Evolutionary conservation across 2,113 vertebrate species (phyloP), one percentile per base, ranked within the genome.

Genomic region (Apteryx owenii): DNA sequence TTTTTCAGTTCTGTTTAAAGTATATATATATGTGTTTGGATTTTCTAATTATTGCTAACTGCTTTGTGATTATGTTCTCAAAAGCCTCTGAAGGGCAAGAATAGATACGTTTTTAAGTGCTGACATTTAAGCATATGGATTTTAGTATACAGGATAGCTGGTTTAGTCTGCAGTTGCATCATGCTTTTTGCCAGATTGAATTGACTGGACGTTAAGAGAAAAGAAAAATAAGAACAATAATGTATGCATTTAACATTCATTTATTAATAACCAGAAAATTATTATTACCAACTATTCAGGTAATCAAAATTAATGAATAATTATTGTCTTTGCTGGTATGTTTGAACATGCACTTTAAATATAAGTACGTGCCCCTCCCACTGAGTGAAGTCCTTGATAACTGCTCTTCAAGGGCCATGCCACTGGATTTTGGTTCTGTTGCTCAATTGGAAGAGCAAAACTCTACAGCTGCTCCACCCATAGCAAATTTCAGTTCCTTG

Each of bases 401-500:
- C 53, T 92, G 29, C 15, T 82, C 44, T 80, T 28, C 31, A 48
- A 78, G 17, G 71, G 36, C 48, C 42, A 46, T 73, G 50, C 21
- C 71, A n/a, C 58, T 82, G 50, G 36, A 85, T 48, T 92, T 87
- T 66, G 44, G 8, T 87, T 92, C 40, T 89, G 33, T n/a, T 95
- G 38, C 36, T 64, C 72, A 21, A 60, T 29, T 82, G 48, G 44
- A 31, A 82, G 25, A 89, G n/a, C 28, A 81, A 92, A 95, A 21
- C 16, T 85, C 36, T 91, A 87, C 65, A 86, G 78, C 75, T 92
- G 86, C 76, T 94, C 84, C 84, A 94, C 76, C 84, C 84, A 76
- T 42, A 87, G 46, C 3, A 5, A 87, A 81, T 89, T 93, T 85
- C 95, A 58, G 38, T 89, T 93, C 54, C 8, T 33, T 94, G 81